These are phyloP conservation scores for Ecliptopera silaceata DNA, from an alignment of 2,888 invertebrate genomes.

Conservation along the genomic window DNA sequence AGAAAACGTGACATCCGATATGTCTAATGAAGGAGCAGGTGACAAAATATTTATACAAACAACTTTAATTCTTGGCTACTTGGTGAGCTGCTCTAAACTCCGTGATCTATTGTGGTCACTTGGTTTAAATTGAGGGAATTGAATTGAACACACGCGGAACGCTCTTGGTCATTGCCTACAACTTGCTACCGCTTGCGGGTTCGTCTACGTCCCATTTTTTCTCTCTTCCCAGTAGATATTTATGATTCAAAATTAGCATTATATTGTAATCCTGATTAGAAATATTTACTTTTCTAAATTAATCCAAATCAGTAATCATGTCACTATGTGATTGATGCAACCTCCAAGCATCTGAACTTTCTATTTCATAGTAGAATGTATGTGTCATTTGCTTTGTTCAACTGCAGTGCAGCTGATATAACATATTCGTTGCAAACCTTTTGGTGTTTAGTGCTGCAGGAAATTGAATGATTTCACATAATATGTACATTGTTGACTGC, in stretches of 20 bases:
- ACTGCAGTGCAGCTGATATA: too few relatives aligned
- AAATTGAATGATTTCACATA: constrained; percentile 21
- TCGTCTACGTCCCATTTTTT: too few relatives aligned
- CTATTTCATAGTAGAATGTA: too few relatives aligned
- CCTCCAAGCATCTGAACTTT: too few relatives aligned
- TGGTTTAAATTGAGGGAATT: constrained; percentile 64
- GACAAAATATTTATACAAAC: constrained; percentile 24
- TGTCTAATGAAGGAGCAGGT: constrained; percentile 14
- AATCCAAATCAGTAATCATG: too few relatives aligned
- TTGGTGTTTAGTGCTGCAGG: constrained; percentile 17
- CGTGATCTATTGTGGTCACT: constrained; percentile 37
- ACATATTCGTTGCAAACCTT: constrained; percentile 7
- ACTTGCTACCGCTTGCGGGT: too few relatives aligned
- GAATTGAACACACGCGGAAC: constrained; percentile 62
- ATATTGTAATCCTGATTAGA: too few relatives aligned
- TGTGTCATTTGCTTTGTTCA: too few relatives aligned
- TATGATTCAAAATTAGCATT: too few relatives aligned
- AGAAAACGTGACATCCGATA: constrained; percentile 20
- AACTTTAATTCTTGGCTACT: constrained; percentile 1
- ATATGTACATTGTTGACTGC: not conserved
- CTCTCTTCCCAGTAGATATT: too few relatives aligned
- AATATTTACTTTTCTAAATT: too few relatives aligned
- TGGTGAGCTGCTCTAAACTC: constrained; percentile 7
- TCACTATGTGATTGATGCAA: too few relatives aligned
- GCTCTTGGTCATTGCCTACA: constrained; percentile 46